Evolutionary conservation across 2,113 vertebrate species (phyloP).

Genomic region (Chaetodon auriga): DNA sequence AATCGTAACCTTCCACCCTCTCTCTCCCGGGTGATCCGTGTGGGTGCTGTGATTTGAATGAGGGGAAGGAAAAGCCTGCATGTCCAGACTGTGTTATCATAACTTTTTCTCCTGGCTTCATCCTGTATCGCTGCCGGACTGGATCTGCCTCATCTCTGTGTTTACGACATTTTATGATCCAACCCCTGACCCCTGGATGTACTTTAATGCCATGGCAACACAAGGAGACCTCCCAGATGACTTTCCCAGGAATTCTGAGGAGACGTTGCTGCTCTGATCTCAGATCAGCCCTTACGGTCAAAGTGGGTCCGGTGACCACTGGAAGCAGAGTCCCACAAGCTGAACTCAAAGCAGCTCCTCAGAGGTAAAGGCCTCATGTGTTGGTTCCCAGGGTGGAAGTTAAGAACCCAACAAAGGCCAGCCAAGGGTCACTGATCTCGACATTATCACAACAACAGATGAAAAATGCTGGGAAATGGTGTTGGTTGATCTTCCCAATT

Average conservation of each 20-base stretch:
- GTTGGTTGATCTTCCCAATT: slow-evolving; percentile 17
- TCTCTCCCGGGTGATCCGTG: slow-evolving; percentile 3
- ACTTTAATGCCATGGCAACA: slow-evolving; percentile 51
- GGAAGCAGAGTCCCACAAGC: neutral
- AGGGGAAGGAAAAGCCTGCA: slow-evolving; percentile 27
- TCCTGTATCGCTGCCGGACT: slow-evolving; percentile 27
- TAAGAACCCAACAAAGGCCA: slow-evolving; percentile 43
- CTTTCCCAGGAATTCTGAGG: slow-evolving; percentile 64
- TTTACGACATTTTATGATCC: slow-evolving; percentile 63
- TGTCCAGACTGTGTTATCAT: slow-evolving; percentile 60
- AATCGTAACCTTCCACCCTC: neutral
- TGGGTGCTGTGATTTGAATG: slow-evolving; percentile 25
- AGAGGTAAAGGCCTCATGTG: slow-evolving; percentile 20
- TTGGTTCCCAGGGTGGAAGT: slow-evolving; percentile 62
- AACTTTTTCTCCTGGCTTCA: slow-evolving; percentile 42
- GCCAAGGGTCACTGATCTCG: slow-evolving; percentile 41
- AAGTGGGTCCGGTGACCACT: neutral
- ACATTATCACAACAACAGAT: slow-evolving; percentile 47
- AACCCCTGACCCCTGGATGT: slow-evolving; percentile 60
- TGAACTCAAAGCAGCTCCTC: slow-evolving; percentile 30
- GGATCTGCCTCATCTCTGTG: slow-evolving; percentile 28
- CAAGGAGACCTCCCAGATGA: slow-evolving; percentile 52
- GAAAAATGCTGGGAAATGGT: slow-evolving; percentile 45
- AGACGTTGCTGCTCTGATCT: slow-evolving; percentile 35
- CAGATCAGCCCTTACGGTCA: slow-evolving; percentile 19